Base-by-base conservation (phyloP, 1,140 invertebrate genomes). In the Lepidurus arcticus region DNA sequence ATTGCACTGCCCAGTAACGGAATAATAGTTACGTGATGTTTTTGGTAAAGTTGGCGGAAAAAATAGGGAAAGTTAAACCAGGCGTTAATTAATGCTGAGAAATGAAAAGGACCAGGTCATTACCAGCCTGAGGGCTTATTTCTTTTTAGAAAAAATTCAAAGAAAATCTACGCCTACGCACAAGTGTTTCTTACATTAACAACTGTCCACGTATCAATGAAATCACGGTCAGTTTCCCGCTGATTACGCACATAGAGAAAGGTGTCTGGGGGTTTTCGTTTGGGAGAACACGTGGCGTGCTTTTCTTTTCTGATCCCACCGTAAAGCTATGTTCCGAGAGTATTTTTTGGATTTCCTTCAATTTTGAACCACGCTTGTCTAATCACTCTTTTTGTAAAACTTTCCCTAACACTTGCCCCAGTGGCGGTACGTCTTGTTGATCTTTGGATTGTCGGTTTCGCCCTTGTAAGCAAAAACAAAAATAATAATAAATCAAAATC, bases 131-230 rank as follows among this genome's bases (percentile, higher is more conserved):
- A 21, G 53, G 53, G 53, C 53, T 65, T 21, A 13, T 65, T n/a
- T n/a, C 53, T 7, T 47, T 47, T 21, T n/a, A 65, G 21, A 65
- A 7, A 10, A n/a, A 7, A 65, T 10, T 21, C 53, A 21, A 16
- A 21, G 53, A 65, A 65, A 65, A 65, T 65, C 53, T 65, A 65
- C 53, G n/a, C 13, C 53, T 65, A 65, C 53, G 13, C 16, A 9
- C n/a, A 13, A 65, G 21, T 16, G 34, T 65, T 7, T n/a, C 7
- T 65, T 1, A 47, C 45, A 16, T 11, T 16, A 65, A 65, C 53
- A 65, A 65, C 53, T 65, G 53, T 65, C 53, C 53, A 65, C 53
- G 53, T 65, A 65, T 65, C 53, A 65, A 65, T 65, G 53, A 65
- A 65, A 65, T 65, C 53, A 65, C 53, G 53, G 53, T 65, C 53